Conservation (phyloP, 1,140 invertebrate genomes). For the Drosophila bocqueti region DNA sequence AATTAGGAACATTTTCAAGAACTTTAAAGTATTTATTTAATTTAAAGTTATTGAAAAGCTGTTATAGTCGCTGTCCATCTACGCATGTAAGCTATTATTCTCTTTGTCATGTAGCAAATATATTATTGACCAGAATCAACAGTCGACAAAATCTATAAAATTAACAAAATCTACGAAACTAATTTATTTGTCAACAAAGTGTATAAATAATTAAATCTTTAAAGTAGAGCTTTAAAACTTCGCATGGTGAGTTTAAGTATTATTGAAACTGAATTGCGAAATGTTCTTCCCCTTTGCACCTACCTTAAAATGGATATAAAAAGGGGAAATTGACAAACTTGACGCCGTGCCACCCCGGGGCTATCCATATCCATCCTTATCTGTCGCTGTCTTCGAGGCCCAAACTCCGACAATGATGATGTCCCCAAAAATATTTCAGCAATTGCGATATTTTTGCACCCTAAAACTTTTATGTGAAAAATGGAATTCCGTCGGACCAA, state of each 20-base stretch:
- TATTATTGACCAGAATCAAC: too few relatives aligned
- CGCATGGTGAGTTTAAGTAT: too few relatives aligned
- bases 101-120: too few relatives aligned
- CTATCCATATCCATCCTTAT: background rate
- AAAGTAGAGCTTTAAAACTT: too few relatives aligned
- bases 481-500: constrained; percentile 40
- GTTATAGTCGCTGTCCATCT: too few relatives aligned
- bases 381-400: constrained; percentile 5
- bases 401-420: constrained; percentile 74
- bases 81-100: too few relatives aligned
- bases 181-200: too few relatives aligned
- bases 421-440: constrained; percentile 66
- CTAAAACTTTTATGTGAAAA: constrained; percentile 9
- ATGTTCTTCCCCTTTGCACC: background rate
- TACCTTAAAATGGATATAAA: background rate
- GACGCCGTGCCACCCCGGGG: background rate
- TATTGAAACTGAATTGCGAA: background rate
- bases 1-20: background rate
- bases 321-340: background rate
- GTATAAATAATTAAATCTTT: too few relatives aligned
- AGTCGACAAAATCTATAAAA: too few relatives aligned
- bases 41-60: background rate
- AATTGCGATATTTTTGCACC: constrained; percentile 54
- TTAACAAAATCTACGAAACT: too few relatives aligned
- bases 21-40: background rate